Percentiles rank a stretch among this genome's conserved stretches.
Evolutionary conservation across 2,797 vertebrate genomes (phyloP).

Genomic region (Anguilla megastoma): DNA sequence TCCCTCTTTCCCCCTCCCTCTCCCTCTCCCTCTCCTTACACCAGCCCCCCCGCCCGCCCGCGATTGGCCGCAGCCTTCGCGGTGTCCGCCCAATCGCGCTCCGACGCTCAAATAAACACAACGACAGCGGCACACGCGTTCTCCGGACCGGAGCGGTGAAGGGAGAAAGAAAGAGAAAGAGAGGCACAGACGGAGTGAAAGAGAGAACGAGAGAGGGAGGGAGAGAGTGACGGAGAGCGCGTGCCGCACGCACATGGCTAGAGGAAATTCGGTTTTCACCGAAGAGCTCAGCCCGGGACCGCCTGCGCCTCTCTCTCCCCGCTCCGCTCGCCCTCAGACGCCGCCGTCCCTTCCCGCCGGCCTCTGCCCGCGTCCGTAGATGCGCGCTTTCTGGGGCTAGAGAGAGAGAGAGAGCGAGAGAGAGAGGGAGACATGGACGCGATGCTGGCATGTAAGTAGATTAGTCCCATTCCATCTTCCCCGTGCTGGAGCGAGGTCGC

Average conservation of each 20-base stretch:
- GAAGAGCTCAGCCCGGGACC: conserved; percentile 60
- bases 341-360: conserved; percentile 3
- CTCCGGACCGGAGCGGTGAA: conserved; percentile 60
- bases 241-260: conserved; percentile 66
- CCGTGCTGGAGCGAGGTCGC: neutral
- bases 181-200: conserved; percentile 22
- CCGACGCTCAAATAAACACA: conserved; percentile 84
- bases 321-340: conserved; percentile 36
- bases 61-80: conserved; percentile 80
- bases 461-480: neutral
- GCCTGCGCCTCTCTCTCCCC: conserved; percentile 54
- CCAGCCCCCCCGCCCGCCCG: conserved; percentile 63
- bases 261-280: conserved; percentile 57
- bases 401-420: conserved; percentile 49
- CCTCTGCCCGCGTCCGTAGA: conserved; percentile 38
- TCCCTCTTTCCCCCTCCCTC: conserved; percentile 23
- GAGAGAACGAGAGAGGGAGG: conserved; percentile 51
- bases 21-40: conserved; percentile 42
- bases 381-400: conserved; percentile 53
- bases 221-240: conserved; percentile 30
- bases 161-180: conserved; percentile 61
- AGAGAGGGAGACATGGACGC: conserved; percentile 69
- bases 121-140: conserved; percentile 84
- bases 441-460: conserved; percentile 74
- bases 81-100: conserved; percentile 83